Evolutionary conservation across 2,797 vertebrate genomes (phyloP).

Genomic region (Poliocrania exsul): DNA sequence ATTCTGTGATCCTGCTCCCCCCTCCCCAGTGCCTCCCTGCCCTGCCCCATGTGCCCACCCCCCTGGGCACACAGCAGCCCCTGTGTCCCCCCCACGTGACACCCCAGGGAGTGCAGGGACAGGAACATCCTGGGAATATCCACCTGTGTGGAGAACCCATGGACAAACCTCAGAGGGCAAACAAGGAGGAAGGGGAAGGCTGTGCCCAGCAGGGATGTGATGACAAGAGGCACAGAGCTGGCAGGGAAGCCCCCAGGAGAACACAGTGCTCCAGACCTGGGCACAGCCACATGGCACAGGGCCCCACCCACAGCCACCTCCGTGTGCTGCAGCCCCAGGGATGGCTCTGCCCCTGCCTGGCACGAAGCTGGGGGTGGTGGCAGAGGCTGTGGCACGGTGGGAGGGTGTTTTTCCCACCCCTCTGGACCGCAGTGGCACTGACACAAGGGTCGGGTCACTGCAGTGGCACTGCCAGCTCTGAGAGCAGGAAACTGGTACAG

Average conservation of each 20-base stretch:
- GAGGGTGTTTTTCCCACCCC: neutral
- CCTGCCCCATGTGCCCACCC: neutral
- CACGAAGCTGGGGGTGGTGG: neutral
- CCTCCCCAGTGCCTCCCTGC: rapidly evolving
- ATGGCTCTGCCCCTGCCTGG: neutral
- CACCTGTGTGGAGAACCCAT: rapidly evolving
- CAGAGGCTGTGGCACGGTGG: neutral
- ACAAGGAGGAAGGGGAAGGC: neutral
- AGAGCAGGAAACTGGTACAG: neutral
- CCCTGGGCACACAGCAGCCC: rapidly evolving
- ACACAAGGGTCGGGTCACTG: neutral
- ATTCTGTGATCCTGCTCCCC: neutral
- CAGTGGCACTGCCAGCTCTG: neutral
- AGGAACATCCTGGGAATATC: rapidly evolving
- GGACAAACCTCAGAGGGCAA: rapidly evolving
- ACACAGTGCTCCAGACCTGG: neutral
- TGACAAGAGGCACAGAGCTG: neutral
- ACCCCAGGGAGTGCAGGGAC: neutral
- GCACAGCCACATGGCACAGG: rapidly evolving
- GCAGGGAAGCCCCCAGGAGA: neutral
- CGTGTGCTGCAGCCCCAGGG: rapidly evolving
- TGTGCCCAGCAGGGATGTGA: rapidly evolving
- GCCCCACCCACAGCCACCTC: rapidly evolving
- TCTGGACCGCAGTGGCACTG: neutral
- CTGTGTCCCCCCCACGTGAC: rapidly evolving